These are phyloP conservation scores for Silurus lanzhouensis DNA, from an alignment of 2,797 vertebrate genomes.

Conservation along the genomic window DNA sequence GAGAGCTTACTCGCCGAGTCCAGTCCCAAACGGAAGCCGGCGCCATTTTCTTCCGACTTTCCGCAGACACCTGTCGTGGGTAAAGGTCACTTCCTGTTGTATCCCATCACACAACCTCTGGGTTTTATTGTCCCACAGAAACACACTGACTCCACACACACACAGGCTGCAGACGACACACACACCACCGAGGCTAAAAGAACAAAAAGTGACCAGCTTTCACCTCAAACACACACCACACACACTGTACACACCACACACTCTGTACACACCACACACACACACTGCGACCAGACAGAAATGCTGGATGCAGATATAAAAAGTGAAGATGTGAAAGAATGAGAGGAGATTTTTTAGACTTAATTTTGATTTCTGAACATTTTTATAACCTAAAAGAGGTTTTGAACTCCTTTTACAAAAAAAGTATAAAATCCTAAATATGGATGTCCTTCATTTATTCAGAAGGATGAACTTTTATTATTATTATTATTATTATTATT, in stretches of 20 bases:
- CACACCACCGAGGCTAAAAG: slow-evolving; percentile 50
- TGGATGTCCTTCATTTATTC: slow-evolving; percentile 78
- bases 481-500: slow-evolving; percentile 12
- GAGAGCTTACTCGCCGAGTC: slow-evolving; percentile 92
- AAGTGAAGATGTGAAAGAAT: slow-evolving; percentile 76
- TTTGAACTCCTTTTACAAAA: slow-evolving; percentile 64
- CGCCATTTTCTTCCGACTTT: slow-evolving; percentile 74
- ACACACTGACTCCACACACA: slow-evolving; percentile 65
- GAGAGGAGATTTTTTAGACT: background rate
- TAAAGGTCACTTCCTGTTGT: slow-evolving; percentile 92
- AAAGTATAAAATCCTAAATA: slow-evolving; percentile 59
- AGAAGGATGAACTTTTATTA: slow-evolving; percentile 67
- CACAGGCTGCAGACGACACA: slow-evolving; percentile 36
- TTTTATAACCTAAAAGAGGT: slow-evolving; percentile 60
- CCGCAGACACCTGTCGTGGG: slow-evolving; percentile 84
- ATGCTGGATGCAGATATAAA: slow-evolving; percentile 70
- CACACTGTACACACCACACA: slow-evolving; percentile 56
- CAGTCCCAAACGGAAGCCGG: slow-evolving; percentile 82
- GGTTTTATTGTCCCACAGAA: slow-evolving; percentile 93
- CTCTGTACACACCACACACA: slow-evolving; percentile 60
- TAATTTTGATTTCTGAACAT: fast-evolving
- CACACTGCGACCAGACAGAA: slow-evolving; percentile 56
- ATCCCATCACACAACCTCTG: slow-evolving; percentile 92
- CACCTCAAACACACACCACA: background rate
- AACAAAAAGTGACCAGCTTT: background rate